Evolutionary conservation across 2,113 vertebrate genomes (phyloP), one percentile per base, ranked within the genome.

Genomic region (Murina feae): DNA sequence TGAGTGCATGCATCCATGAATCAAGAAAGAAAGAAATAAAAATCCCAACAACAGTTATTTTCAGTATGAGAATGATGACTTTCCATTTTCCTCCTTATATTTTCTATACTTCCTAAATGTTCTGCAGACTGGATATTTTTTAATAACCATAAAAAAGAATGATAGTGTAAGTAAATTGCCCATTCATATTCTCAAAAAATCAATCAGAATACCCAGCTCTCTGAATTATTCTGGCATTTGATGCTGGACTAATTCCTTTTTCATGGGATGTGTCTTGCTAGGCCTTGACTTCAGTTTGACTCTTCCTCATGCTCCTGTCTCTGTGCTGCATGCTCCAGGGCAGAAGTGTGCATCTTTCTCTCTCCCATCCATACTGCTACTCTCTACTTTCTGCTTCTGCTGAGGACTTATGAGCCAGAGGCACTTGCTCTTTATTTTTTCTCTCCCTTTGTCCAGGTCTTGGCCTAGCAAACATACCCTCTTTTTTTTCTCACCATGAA

Each of bases 31-130:
- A 79, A 88, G 39, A 68, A 80, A 81, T 9, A 78, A 12, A 85
- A 85, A 83, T 83, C 11, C 58, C 72, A 94, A 89, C 17, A 91
- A 81, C 0, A 51, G 16, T 85, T 47, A 85, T 66, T 90, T 82
- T 35, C 47, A 3, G 10, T 35, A 32, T 25, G 13, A 90, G 7
- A 69, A 81, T 69, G 66, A 12, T 9, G 39, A 23, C 68, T 82
- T 90, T 89, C 81, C 66, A 49, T 80, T 94, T 96, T 81, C 18
- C 78, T 44, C 55, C n/a, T 39, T 44, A 69, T 13, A 60, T 76
- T 90, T 75, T 60, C 91, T 55, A 55, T 28, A 47, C 47, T 87
- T 86, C 85, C 47, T 80, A 44, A 96, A 75, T 89, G 69, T 60
- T 68, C 66, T 89, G 6, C 18, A 49, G 68, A 86, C 55, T 28